Base-by-base conservation (phyloP, 2,113 vertebrate species). In the Eretmochelys imbricata region DNA sequence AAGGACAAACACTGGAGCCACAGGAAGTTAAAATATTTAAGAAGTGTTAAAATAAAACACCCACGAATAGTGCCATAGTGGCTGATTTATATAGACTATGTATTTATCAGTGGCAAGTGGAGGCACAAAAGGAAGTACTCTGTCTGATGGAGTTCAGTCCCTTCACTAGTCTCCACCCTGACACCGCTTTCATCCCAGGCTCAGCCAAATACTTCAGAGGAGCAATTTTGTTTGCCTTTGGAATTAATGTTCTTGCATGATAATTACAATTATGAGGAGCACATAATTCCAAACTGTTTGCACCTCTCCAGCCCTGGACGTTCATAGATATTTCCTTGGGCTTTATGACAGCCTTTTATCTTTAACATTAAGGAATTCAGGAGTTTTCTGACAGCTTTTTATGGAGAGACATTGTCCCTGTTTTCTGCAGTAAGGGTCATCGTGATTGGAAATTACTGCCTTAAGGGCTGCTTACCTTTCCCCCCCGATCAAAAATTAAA, bases 151-250 rank as follows among this genome's bases (percentile, higher is more conserved):
- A 14, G 72, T 6, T 79, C 88, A 49, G 82, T 92, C 79, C 54
- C 6, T 42, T 76, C 38, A 50, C 50, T 88, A 55, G 38, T 90
- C 38, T 90, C 80, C 20, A 90, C 54, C 38, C 6, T 38, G 69
- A 90, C 8, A 80, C 57, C 55, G 31, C 65, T 85, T 92, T 87
- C 85, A 78, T 16, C 20, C 59, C 80, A 27, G 69, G 11, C 85
- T 94, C 54, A 80, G 87, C 85, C 78, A 75, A 48, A 35, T 31
- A 84, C n/a, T 27, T 55, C 54, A 51, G 54, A 94, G 84, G 62
- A 95, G 20, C 79, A 75, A 85, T 91, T 89, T 84, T 81, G 50
- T 93, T 46, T 89, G 19, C 20, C 81, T 94, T 85, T 69, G 17
- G 19, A 69, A n/a, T 69, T 69, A 69, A 69, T 31, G 14, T 31